Conservation (phyloP, 2,113 vertebrate genomes). For the Verasper variegatus region DNA sequence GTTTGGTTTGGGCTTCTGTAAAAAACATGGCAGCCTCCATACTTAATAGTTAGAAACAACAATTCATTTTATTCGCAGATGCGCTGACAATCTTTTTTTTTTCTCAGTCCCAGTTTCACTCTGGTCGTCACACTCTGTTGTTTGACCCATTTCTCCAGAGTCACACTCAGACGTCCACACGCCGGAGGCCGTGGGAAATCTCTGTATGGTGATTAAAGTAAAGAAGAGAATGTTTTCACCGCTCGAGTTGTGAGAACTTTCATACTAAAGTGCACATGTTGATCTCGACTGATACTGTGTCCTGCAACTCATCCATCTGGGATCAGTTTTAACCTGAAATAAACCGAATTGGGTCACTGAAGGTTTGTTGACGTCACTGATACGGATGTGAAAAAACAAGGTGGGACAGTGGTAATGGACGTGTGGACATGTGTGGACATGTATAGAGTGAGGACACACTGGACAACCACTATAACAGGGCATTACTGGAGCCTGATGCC, state of each 20-base stretch:
- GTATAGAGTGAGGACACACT: not conserved
- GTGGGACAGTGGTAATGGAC: constrained; percentile 31
- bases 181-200: constrained; percentile 3
- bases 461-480: too few species aligned
- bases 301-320: constrained; percentile 37
- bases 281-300: constrained; percentile 59
- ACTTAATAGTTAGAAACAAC: too few species aligned
- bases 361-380: not conserved
- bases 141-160: not conserved
- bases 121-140: too few species aligned
- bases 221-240: constrained; percentile 8
- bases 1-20: too few species aligned
- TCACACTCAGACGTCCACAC: not conserved
- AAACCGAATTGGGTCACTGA: constrained; percentile 9
- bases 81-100: too few species aligned
- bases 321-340: constrained; percentile 12
- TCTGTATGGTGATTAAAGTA: not conserved
- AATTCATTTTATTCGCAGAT: too few species aligned
- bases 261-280: constrained; percentile 46
- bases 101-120: too few species aligned
- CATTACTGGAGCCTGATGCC: too few species aligned
- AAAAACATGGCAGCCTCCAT: too few species aligned
- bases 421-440: not conserved
- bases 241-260: constrained; percentile 56
- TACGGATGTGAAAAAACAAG: constrained; percentile 8